These are phyloP conservation scores for Steinernema scapterisci DNA, from an alignment of 2,888 invertebrate genomes.

Conservation along the genomic window DNA sequence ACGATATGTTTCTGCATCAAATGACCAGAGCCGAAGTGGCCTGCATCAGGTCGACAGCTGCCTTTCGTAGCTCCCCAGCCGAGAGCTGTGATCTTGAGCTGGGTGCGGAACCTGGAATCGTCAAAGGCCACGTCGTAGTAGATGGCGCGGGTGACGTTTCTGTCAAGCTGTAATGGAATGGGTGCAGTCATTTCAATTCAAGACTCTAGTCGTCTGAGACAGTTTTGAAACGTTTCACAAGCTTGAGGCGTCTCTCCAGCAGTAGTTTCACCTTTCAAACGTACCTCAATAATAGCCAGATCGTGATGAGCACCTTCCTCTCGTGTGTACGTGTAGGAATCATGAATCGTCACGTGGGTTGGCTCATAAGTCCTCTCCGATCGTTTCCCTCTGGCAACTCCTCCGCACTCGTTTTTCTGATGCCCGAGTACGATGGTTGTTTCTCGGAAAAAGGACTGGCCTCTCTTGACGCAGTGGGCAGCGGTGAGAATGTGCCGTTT, in stretches of 20 bases:
- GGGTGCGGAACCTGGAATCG: not conserved
- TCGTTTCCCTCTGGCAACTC: not conserved
- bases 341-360: not conserved
- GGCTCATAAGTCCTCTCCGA: too few species aligned
- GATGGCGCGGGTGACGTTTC: not conserved
- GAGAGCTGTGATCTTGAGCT: not conserved
- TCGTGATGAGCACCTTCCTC: not conserved
- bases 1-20: not conserved
- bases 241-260: not conserved
- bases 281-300: not conserved
- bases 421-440: not conserved
- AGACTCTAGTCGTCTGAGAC: too few species aligned
- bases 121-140: not conserved
- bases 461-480: not conserved
- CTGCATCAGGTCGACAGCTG: not conserved
- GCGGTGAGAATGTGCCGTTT: not conserved
- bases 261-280: not conserved
- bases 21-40: not conserved
- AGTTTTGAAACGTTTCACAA: not conserved
- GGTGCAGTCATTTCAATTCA: too few species aligned
- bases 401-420: not conserved
- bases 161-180: not conserved
- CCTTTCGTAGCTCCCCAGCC: not conserved
- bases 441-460: not conserved
- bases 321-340: not conserved